phyloP scores from a whole-genome alignment of 2,888 invertebrate genomes.

The Idaea aversata region DNA sequence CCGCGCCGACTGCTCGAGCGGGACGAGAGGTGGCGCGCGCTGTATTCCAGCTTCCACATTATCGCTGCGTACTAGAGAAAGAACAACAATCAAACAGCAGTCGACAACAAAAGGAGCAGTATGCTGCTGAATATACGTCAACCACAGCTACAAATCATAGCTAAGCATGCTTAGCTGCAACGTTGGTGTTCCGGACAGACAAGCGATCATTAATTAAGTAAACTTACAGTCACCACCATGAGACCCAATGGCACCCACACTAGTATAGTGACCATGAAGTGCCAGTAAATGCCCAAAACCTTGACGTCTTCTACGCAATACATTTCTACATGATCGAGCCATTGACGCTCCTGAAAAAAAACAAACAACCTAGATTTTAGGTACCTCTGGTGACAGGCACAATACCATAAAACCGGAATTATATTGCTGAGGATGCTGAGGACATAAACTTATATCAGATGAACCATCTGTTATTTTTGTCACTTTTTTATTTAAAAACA shows the following conservation, averaged over 20 bases:
- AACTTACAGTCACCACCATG: slow-evolving; percentile 85
- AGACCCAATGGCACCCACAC: slow-evolving; percentile 89
- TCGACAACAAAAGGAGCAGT: no score
- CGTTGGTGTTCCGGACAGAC: neutral
- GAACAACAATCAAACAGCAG: no score
- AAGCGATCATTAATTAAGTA: neutral
- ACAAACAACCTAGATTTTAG: neutral
- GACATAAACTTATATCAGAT: neutral
- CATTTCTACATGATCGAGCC: slow-evolving; percentile 87
- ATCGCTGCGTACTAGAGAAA: slow-evolving; percentile 59
- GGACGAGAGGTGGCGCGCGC: slow-evolving; percentile 82
- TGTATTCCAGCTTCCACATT: slow-evolving; percentile 81
- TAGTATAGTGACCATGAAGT: slow-evolving; percentile 85
- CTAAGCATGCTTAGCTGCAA: neutral
- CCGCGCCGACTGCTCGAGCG: slow-evolving; percentile 82
- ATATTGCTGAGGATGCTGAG: no score
- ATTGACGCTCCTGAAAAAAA: slow-evolving; percentile 81
- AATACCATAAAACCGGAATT: no score
- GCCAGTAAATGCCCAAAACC: slow-evolving; percentile 87
- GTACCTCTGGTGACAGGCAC: no score
- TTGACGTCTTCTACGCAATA: slow-evolving; percentile 86
- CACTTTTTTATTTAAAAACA: no score
- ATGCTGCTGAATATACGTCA: no score
- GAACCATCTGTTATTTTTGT: neutral
- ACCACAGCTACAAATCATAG: no score